These are phyloP conservation scores for Hyperoplus immaculatus DNA, from an alignment of 2,797 vertebrate genomes.

Conservation along the genomic window DNA sequence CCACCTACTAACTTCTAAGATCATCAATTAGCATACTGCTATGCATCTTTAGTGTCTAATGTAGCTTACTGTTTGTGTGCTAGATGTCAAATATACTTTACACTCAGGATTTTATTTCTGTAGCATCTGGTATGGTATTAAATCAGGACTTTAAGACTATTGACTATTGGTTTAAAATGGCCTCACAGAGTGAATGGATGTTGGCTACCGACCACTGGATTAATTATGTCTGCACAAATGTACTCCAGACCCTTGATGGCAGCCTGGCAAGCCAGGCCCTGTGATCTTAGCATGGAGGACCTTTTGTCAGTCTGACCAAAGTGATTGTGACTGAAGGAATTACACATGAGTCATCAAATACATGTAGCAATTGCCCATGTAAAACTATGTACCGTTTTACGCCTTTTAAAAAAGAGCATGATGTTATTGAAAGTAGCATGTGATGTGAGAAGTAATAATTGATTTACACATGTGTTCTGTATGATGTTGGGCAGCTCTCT, in stretches of 20 bases:
- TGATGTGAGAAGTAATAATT: not conserved
- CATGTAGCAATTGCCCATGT: not conserved
- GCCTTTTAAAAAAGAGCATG: not conserved
- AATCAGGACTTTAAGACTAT: slow-evolving; percentile 30
- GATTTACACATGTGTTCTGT: not conserved
- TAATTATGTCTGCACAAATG: slow-evolving; percentile 59
- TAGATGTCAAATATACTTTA: slow-evolving; percentile 4
- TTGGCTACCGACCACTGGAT: slow-evolving; percentile 56
- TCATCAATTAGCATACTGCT: not conserved
- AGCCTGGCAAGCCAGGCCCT: slow-evolving; percentile 21
- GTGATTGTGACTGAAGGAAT: slow-evolving; percentile 27
- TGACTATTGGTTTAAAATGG: slow-evolving; percentile 33
- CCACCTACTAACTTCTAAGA: not conserved
- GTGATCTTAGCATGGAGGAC: slow-evolving; percentile 29
- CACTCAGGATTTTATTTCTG: not conserved
- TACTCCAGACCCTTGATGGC: slow-evolving; percentile 40
- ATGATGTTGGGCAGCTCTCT: not conserved
- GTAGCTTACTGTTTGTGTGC: not conserved
- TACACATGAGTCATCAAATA: not conserved
- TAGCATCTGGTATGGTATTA: slow-evolving; percentile 14
- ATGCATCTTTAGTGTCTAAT: not conserved
- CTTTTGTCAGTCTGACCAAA: slow-evolving; percentile 12
- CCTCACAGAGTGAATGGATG: slow-evolving; percentile 46
- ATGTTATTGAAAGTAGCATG: not conserved
- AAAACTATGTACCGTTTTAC: not conserved